Percentiles rank a stretch among this genome's conserved stretches.
Conservation (phyloP, 2,113 vertebrate species). For the Balaenoptera acutorostrata region DNA sequence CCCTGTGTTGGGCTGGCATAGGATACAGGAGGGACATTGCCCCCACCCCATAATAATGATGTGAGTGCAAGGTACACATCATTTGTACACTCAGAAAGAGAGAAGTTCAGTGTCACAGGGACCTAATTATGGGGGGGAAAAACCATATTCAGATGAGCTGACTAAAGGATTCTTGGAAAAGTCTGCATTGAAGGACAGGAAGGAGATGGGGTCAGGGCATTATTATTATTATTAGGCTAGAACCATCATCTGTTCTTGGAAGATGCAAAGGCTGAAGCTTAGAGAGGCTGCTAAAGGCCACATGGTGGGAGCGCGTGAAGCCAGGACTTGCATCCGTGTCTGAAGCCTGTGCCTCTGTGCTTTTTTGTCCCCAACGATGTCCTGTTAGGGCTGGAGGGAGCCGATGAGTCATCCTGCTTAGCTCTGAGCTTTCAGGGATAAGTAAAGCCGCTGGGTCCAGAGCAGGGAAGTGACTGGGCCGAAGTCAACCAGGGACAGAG, state of each 20-base stretch:
- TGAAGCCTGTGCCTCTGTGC: accelerated
- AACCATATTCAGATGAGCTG: background rate
- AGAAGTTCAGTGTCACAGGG: background rate
- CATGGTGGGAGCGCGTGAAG: accelerated
- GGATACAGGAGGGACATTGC: background rate
- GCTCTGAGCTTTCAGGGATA: background rate
- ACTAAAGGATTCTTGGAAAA: background rate
- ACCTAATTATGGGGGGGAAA: background rate
- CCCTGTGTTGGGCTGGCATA: background rate
- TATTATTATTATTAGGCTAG: background rate
- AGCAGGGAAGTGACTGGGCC: background rate
- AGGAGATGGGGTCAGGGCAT: background rate
- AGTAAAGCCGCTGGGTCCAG: background rate
- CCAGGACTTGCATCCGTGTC: background rate
- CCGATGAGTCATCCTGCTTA: background rate
- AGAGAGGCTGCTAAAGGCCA: background rate
- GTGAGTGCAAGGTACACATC: background rate
- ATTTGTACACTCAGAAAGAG: background rate
- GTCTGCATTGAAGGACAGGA: background rate
- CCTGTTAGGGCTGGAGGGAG: background rate
- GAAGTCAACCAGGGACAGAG: background rate
- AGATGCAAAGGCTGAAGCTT: background rate
- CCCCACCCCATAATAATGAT: background rate
- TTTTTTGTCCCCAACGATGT: background rate
- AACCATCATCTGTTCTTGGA: background rate